Conservation (phyloP, 2,797 vertebrate species). For the Scomberomorus guttatus region DNA sequence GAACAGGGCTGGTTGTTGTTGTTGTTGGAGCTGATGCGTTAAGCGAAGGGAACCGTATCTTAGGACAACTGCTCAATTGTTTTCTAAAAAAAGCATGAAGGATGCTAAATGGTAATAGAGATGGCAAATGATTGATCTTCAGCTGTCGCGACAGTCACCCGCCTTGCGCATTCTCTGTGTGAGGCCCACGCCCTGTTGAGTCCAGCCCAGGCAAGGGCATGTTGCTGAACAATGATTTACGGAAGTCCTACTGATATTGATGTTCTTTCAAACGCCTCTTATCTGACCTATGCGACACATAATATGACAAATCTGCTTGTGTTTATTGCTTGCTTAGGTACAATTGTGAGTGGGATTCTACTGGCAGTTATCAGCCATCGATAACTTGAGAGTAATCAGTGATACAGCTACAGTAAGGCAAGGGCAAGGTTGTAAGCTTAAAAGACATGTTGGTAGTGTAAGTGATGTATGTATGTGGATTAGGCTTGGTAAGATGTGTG, state of each 20-base stretch:
- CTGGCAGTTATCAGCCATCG: conserved; percentile 11
- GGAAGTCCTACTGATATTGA: conserved; percentile 33
- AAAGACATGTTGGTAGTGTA: background rate
- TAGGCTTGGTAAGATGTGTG: background rate
- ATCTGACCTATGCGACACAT: conserved; percentile 42
- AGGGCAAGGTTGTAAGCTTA: conserved; percentile 16
- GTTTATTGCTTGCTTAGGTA: conserved; percentile 4
- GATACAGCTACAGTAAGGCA: background rate
- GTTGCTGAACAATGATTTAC: conserved; percentile 68
- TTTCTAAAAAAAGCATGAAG: background rate
- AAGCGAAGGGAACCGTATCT: background rate
- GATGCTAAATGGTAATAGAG: background rate
- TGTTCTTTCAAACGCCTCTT: conserved; percentile 19
- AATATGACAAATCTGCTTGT: conserved; percentile 6
- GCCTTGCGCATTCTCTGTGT: conserved; percentile 82
- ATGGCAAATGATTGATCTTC: conserved; percentile 48
- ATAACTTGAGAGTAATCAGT: conserved; percentile 12
- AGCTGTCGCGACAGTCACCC: conserved; percentile 57
- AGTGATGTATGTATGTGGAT: background rate
- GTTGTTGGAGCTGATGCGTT: conserved; percentile 23
- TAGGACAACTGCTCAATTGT: background rate
- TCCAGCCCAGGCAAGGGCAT: conserved; percentile 69
- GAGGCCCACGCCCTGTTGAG: conserved; percentile 89
- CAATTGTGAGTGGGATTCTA: conserved; percentile 5
- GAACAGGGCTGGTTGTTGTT: conserved; percentile 25